A percentile compares a stretch with the other conserved stretches of the same genome.
These are phyloP conservation scores for Petaurus breviceps DNA, from an alignment of 2,113 vertebrate genomes.

Conservation along the genomic window DNA sequence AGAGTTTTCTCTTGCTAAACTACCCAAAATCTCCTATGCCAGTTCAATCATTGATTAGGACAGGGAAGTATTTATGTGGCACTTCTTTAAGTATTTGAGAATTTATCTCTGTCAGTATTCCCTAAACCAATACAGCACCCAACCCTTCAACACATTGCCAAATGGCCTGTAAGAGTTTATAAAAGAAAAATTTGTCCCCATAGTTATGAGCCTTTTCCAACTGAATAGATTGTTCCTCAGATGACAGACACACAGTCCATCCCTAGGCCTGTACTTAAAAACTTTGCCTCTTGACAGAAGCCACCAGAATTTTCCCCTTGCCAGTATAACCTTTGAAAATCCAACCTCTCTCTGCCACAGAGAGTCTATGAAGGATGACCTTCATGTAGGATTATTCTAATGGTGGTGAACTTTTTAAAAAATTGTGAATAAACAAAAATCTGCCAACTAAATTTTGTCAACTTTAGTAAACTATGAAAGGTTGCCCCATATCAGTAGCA, in stretches of 20 bases:
- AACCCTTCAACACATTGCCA: background rate
- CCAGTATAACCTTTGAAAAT: background rate
- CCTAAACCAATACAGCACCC: background rate
- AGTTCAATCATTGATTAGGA: background rate
- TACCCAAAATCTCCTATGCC: background rate
- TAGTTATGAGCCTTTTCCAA: background rate
- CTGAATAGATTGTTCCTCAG: background rate
- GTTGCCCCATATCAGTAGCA: background rate
- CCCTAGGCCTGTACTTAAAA: background rate
- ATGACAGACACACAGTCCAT: background rate
- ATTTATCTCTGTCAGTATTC: background rate
- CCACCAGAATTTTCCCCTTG: background rate
- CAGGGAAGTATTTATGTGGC: background rate
- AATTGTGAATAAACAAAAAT: background rate
- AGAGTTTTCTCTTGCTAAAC: constrained; percentile 5
- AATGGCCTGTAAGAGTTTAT: background rate
- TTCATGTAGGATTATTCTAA: background rate
- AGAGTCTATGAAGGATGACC: background rate
- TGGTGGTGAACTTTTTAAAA: background rate
- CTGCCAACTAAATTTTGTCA: background rate
- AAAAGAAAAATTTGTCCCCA: background rate
- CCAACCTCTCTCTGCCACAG: background rate
- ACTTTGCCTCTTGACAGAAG: background rate
- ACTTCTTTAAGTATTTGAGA: background rate
- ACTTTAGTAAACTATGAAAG: background rate